Evolutionary conservation across 2,888 invertebrate genomes (phyloP), one percentile per base, ranked within the genome.

Genomic region (Chrysina gloriosa): DNA sequence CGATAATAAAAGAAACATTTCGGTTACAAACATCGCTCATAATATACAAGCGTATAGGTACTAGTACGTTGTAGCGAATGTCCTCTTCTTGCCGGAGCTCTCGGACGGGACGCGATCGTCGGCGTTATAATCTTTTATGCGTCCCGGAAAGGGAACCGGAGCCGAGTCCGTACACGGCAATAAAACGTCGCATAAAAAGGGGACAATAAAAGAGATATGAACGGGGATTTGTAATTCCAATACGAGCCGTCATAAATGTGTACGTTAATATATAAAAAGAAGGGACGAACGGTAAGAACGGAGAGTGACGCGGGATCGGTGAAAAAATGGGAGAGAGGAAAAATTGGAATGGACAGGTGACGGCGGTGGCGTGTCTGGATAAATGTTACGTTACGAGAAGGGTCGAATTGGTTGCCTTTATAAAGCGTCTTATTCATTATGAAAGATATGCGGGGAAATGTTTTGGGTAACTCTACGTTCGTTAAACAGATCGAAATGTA

Each of bases 181-280:
- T 52, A 52, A 52, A 52, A 52, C 31, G 52, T 29, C 52, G 31
- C 52, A 29, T 52, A 52, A 52, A 50, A 52, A 52, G 48, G 23
- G 52, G 6, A 14, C 52, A 52, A 23, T 52, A 52, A 52, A 52
- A 52, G 52, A 52, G 52, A 29, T 52, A 52, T 52, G 52, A 52
- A 52, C 52, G 52, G 52, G n/a, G 52, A 27, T 52, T 52, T 52
- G 29, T 52, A 52, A 52, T 52, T 27, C 29, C 52, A 52, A 52
- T 52, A 52, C 27, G 29, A 16, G 52, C 29, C 29, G 14, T 19
- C 27, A 27, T 52, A 52, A 52, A 52, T 52, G 31, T 31, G 19
- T 14, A 52, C 52, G 52, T 31, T 52, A 52, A 52, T 52, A 52
- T 52, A 42, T 16, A 42, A 42, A 42, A 50, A 50, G 27, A 52